Conservation (phyloP, 2,113 vertebrate genomes). For the Eulacestoma nigropectus region DNA sequence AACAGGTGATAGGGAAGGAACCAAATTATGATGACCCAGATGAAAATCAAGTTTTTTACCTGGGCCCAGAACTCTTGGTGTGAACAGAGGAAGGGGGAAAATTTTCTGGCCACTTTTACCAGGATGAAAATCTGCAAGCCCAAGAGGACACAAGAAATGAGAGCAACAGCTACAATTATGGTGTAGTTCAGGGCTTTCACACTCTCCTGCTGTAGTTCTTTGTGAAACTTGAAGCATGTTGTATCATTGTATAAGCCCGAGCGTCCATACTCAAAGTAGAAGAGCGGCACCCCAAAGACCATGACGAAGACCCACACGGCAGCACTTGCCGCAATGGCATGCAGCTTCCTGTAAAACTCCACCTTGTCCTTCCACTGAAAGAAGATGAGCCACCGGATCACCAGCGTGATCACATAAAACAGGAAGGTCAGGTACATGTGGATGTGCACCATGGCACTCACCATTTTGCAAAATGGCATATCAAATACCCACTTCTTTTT, state of each 20-base stretch:
- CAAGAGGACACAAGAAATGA: conserved; percentile 58
- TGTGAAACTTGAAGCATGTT: conserved; percentile 80
- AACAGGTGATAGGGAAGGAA: conserved; percentile 87
- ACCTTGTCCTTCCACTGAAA: conserved; percentile 73
- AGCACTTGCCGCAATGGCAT: conserved; percentile 70
- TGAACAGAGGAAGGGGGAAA: conserved; percentile 53
- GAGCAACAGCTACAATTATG: conserved; percentile 50
- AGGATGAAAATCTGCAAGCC: conserved; percentile 75
- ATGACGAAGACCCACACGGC: conserved; percentile 76
- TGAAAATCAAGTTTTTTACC: conserved; percentile 83
- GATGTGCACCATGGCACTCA: conserved; percentile 86
- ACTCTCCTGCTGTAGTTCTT: fast-evolving
- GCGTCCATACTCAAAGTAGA: conserved; percentile 71
- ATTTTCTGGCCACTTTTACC: conserved; percentile 54
- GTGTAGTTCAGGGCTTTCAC: conserved; percentile 75
- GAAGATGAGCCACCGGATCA: conserved; percentile 77
- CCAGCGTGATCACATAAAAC: conserved; percentile 83
- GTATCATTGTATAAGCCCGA: not conserved
- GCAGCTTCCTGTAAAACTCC: conserved; percentile 76
- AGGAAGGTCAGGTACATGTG: conserved; percentile 91
- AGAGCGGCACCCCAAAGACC: conserved; percentile 49
- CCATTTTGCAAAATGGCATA: conserved; percentile 67
- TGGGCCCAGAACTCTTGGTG: conserved; percentile 89
- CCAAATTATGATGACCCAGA: conserved; percentile 80
- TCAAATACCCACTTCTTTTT: conserved; percentile 60